Conservation (phyloP, 2,797 vertebrate genomes). For the Hydrocynus forskahlii region DNA sequence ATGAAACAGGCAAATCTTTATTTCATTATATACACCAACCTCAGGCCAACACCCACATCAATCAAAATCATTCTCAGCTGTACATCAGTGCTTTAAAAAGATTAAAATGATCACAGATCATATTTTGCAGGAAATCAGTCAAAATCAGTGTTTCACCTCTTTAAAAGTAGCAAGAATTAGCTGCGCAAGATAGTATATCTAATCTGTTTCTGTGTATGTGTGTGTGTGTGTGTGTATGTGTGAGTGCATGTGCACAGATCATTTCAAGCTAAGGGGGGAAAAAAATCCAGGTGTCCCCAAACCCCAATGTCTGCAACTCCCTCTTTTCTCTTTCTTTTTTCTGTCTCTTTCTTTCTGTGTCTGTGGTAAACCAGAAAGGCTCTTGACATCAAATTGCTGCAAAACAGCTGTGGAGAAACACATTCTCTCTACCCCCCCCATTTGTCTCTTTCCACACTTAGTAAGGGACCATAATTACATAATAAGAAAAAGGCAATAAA, state of each 20-base stretch:
- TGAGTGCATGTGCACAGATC: constrained; percentile 2
- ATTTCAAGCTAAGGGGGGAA: constrained; percentile 69
- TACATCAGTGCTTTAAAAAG: constrained; percentile 56
- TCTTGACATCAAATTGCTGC: constrained; percentile 75
- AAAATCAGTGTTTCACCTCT: constrained; percentile 32
- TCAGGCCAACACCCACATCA: constrained; percentile 44
- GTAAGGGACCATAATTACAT: constrained; percentile 35
- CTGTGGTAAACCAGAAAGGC: constrained; percentile 78
- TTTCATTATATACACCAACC: constrained; percentile 69
- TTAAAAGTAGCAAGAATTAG: constrained; percentile 32
- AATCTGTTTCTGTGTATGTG: constrained; percentile 16
- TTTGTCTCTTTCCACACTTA: background rate
- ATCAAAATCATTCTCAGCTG: constrained; percentile 38
- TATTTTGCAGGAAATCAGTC: constrained; percentile 10
- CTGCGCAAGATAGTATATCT: constrained; percentile 3
- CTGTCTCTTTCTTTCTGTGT: constrained; percentile 35
- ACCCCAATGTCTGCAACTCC: constrained; percentile 69
- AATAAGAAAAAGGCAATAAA: constrained; percentile 59
- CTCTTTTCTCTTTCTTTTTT: constrained; percentile 47
- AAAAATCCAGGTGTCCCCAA: constrained; percentile 80
- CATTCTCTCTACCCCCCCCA: constrained; percentile 37
- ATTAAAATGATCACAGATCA: constrained; percentile 33
- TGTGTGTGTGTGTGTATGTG: constrained; percentile 2
- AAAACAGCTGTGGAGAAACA: constrained; percentile 71
- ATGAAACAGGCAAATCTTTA: constrained; percentile 68